phyloP scores from a whole-genome alignment of 2,113 vertebrate genomes.

The rabbit (Oryctolagus cuniculus) region DNA sequence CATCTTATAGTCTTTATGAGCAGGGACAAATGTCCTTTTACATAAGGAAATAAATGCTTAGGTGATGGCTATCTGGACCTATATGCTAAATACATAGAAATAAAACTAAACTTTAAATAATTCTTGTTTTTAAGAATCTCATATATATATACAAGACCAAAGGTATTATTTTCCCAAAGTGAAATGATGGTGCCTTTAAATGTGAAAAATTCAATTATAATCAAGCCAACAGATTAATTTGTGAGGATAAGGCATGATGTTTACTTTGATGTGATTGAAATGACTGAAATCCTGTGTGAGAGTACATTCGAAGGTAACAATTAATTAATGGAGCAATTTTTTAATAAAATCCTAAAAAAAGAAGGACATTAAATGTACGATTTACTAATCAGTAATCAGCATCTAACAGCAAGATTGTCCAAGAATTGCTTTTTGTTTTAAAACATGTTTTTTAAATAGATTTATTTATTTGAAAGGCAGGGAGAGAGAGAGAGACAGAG shows the following conservation, averaged over 20 bases:
- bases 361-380: background rate
- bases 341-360: background rate
- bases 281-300: background rate
- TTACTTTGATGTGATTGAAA: background rate
- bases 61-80: background rate
- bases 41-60: background rate
- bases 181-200: background rate
- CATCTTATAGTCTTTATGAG: background rate
- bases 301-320: background rate
- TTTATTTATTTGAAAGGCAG: no score
- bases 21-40: background rate
- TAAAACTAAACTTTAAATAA: no score
- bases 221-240: background rate
- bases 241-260: background rate
- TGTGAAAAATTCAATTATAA: background rate
- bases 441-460: background rate
- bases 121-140: background rate
- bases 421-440: background rate
- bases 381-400: background rate
- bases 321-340: background rate
- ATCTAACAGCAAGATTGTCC: background rate
- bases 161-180: background rate
- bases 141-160: no score
- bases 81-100: background rate
- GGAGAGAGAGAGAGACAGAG: no score